Evolutionary conservation across 2,888 invertebrate genomes (phyloP), one percentile per base, ranked within the genome.

Genomic region (Copidosoma aretas): DNA sequence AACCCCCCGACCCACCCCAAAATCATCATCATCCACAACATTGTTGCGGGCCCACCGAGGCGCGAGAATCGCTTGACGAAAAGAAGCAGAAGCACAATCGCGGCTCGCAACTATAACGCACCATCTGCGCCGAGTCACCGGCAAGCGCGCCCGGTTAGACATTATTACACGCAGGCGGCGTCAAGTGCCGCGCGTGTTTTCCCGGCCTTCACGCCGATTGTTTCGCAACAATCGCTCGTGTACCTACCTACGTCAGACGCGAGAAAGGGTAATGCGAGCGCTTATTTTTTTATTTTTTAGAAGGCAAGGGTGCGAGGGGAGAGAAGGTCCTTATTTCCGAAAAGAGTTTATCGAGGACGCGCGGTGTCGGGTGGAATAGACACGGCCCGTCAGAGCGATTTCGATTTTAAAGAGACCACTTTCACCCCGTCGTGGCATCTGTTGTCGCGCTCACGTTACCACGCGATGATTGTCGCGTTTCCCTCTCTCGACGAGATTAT

Each of bases 371-470:
- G 41, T 64, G 32, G 46, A 24, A 15, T 25, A 4, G 21, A 19
- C 19, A 17, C 19, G 43, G 79, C 75, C 73, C 80, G 80, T 81
- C 80, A 80, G 79, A 80, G 80, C 78, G 80, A 80, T 80, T 80
- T 79, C 75, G 73, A 73, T 71, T 75, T 78, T 79, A 80, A 78
- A 77, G 72, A 70, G 75, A 17, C 76, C 77, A 77, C 77, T 78
- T 79, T 77, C 81, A 81, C 81, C 80, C 80, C 78, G 3, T 32
- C 8, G 32, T 76, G 8, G 75, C 81, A 81, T 81, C 81, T 81
- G 81, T 79, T 78, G 80, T 79, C 77, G 79, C 80, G 80, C 81
- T 81, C 81, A 77, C 79, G 78, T 81, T 81, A 80, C 81, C 74
- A 63, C 75, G n/a, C 41, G 43, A 70, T 76, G 71, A 72, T 74